Evolutionary conservation across 2,888 invertebrate species (phyloP).

Genomic region (Stenichneumon culpator): DNA sequence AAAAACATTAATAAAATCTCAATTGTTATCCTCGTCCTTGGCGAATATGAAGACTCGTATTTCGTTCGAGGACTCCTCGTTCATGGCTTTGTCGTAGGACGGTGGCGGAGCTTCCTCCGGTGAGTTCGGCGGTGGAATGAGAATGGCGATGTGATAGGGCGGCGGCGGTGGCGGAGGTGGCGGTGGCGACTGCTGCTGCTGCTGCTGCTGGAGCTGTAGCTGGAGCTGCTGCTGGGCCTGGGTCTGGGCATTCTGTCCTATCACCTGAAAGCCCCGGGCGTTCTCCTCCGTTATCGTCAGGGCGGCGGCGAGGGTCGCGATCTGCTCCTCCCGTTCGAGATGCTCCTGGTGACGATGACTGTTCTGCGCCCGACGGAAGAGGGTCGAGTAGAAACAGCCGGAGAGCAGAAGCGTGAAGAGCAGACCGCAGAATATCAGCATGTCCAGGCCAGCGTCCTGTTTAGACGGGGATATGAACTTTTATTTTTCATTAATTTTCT

Average conservation of each 20-base stretch:
- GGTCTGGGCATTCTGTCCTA: constrained; percentile 58
- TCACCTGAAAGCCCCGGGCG: constrained; percentile 34
- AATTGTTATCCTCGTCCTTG: constrained; percentile 54
- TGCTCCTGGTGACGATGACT: constrained; percentile 68
- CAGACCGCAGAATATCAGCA: constrained; percentile 86
- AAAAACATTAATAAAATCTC: not conserved
- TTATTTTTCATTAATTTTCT: constrained; percentile 6
- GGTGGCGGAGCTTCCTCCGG: constrained; percentile 89
- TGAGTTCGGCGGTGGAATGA: constrained; percentile 87
- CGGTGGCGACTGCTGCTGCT: constrained; percentile 82
- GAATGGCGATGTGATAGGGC: constrained; percentile 94
- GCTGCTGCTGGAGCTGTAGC: constrained; percentile 79
- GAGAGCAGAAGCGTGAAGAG: constrained; percentile 80
- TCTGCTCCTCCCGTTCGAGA: constrained; percentile 73
- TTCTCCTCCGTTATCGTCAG: constrained; percentile 48
- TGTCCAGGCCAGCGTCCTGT: constrained; percentile 87
- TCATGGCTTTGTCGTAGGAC: constrained; percentile 91
- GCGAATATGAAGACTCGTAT: constrained; percentile 59
- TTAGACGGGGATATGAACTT: constrained; percentile 66
- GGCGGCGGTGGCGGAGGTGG: constrained; percentile 87
- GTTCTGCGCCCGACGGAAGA: constrained; percentile 76
- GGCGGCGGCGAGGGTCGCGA: constrained; percentile 74
- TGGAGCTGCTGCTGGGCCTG: constrained; percentile 72
- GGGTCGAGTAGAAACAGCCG: constrained; percentile 80
- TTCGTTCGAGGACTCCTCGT: constrained; percentile 60